Evolutionary conservation across 2,888 invertebrate genomes (phyloP), one percentile per base, ranked within the genome.

Genomic region (Limenitis camilla): DNA sequence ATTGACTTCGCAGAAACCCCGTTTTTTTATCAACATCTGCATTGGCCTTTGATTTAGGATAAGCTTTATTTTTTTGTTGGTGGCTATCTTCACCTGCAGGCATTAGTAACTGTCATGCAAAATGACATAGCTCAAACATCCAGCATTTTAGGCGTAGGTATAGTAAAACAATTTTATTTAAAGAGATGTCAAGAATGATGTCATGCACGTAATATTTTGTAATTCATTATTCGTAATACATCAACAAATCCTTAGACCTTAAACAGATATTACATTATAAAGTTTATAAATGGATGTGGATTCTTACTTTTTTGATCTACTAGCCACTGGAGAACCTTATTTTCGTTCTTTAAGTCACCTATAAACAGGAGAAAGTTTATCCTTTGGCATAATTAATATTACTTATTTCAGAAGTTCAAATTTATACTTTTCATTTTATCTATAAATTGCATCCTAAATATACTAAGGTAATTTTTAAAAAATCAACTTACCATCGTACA

Each of bases 231-330:
- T 68, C 54, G 66, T 66, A 61, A 66, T 61, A 65, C 63, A 65
- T 58, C 64, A 65, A 68, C 62, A 66, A 68, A 63, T 54, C 61
- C 66, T 70, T 56, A 62, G 59, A 66, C 64, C 68, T 68, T 71
- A 70, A 65, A 61, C 59, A 63, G 59, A 66, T 56, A 65, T 63
- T 66, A 71, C 67, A 69, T 64, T 66, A 70, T 68, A 71, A 67
- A 62, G 48, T 71, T 72, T 76, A 73, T 72, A 81, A 80, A 86
- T 85, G 86, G 89, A 86, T 87, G 88, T 89, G 89, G 89, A 88
- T 90, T 91, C 96, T 96, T 96, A 96, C 96, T 95, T 94, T 96
- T 95, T 91, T 96, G 96, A 90, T 94, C 93, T 90, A 95, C 91
- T 89, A 96, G 93, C 96, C 96, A 96, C 91, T 94, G 94, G 91